Percentiles rank a stretch among this genome's conserved stretches.
These are phyloP conservation scores for Sminthurides aquaticus DNA, from an alignment of 2,888 invertebrate species.

Conservation along the genomic window DNA sequence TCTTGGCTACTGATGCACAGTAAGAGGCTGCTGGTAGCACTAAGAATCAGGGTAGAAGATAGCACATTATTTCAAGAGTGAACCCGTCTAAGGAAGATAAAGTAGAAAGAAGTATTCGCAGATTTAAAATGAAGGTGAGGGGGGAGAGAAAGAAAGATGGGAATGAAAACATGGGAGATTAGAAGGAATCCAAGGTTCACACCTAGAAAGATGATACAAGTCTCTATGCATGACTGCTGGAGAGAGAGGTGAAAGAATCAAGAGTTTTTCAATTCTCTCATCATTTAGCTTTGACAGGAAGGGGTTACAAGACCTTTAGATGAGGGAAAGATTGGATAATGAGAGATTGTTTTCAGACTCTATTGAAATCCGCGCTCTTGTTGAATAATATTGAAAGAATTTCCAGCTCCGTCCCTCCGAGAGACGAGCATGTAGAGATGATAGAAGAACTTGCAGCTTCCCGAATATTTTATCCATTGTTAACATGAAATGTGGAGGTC, in stretches of 20 bases:
- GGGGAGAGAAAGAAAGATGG: neutral
- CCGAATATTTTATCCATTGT: slow-evolving; percentile 2
- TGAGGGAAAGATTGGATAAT: neutral
- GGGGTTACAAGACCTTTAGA: slow-evolving; percentile 5
- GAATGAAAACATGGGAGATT: neutral
- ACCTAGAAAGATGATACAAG: neutral
- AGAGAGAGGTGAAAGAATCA: neutral
- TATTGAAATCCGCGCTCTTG: neutral
- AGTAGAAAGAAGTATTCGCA: neutral
- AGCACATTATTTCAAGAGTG: too few relatives aligned
- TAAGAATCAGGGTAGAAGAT: too few relatives aligned
- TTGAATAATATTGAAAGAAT: neutral
- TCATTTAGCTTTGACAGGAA: neutral
- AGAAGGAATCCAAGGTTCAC: neutral
- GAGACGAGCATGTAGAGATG: neutral
- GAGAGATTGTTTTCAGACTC: neutral
- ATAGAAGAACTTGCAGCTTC: too few relatives aligned
- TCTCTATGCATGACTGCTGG: neutral
- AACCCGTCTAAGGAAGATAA: neutral
- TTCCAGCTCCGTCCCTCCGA: neutral
- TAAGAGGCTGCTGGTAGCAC: neutral
- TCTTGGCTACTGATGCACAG: too few relatives aligned
- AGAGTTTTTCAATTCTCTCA: neutral
- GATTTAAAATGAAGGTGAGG: neutral
- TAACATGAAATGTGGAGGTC: neutral